phyloP scores from a whole-genome alignment of 2,797 vertebrate genomes.

The Rhabdophis nuchalis region DNA sequence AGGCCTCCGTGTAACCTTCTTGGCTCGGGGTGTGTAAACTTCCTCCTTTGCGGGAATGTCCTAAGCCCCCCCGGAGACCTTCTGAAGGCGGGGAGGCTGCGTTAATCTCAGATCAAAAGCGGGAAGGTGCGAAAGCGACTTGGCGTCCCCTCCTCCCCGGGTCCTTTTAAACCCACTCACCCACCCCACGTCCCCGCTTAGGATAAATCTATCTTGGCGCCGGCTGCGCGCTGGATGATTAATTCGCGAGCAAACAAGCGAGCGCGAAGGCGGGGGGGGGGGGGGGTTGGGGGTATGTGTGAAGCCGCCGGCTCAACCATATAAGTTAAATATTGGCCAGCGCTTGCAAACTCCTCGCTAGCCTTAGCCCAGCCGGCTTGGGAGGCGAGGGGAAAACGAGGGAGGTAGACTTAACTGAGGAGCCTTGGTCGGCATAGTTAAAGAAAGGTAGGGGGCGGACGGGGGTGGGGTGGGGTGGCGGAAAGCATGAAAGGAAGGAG shows the following conservation, averaged over 20 bases:
- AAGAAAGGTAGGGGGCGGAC: not conserved
- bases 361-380: slow-evolving; percentile 50
- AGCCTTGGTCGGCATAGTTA: slow-evolving; percentile 9
- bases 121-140: slow-evolving; percentile 78
- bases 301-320: slow-evolving; percentile 73
- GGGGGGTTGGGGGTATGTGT: too few relatives aligned
- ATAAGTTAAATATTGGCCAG: slow-evolving; percentile 86
- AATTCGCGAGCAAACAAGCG: slow-evolving; percentile 94
- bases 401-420: slow-evolving; percentile 25
- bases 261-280: not conserved
- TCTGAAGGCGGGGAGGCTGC: slow-evolving; percentile 71
- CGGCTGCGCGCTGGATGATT: slow-evolving; percentile 79
- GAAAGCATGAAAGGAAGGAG: not conserved
- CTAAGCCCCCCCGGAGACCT: slow-evolving; percentile 76
- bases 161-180: slow-evolving; percentile 27
- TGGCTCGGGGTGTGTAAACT: slow-evolving; percentile 71
- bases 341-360: slow-evolving; percentile 64
- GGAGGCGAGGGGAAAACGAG: too few relatives aligned
- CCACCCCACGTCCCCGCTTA: slow-evolving; percentile 66
- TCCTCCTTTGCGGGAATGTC: slow-evolving; percentile 72
- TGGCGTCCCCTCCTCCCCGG: slow-evolving; percentile 70
- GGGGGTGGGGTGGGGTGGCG: not conserved
- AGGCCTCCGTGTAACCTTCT: not conserved
- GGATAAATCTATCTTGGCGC: slow-evolving; percentile 81
- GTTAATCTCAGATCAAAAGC: slow-evolving; percentile 77